phyloP scores from a whole-genome alignment of 1,140 invertebrate genomes.

The Caerostris extrusa region DNA sequence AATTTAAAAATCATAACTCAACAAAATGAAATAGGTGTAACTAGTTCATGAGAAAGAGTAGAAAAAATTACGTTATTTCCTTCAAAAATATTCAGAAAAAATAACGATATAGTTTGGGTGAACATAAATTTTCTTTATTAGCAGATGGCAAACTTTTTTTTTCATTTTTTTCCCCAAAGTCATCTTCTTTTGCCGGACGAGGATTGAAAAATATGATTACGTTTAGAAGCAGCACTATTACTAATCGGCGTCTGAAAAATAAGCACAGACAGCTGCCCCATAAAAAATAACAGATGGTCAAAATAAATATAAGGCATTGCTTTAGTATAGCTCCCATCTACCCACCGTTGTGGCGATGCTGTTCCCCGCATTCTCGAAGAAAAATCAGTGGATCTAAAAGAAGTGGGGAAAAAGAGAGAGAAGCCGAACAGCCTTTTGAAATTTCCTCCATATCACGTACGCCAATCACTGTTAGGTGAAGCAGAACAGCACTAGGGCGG shows the following conservation, averaged over 20 bases:
- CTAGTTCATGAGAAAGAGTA: no score
- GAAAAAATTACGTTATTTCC: background rate
- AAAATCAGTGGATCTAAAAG: background rate
- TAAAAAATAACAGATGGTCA: conserved; percentile 30
- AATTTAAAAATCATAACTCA: no score
- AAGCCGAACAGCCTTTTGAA: conserved; percentile 18
- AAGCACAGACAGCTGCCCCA: background rate
- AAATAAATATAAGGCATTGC: conserved; percentile 25
- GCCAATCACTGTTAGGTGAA: conserved; percentile 65
- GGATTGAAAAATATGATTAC: conserved; percentile 50
- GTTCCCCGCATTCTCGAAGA: no score
- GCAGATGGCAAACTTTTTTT: conserved; percentile 27
- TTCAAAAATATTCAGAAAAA: background rate
- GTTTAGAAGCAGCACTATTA: conserved; percentile 18
- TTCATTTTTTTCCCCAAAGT: conserved; percentile 4
- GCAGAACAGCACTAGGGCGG: conserved; percentile 14
- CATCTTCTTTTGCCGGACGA: background rate
- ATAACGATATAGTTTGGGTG: background rate
- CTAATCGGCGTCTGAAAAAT: background rate
- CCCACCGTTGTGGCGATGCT: no score
- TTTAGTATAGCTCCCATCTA: background rate
- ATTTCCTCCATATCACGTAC: conserved; percentile 58
- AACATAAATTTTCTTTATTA: background rate
- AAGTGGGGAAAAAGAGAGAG: background rate
- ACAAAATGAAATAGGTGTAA: no score